Percentiles rank a stretch among this genome's conserved stretches.
Conservation (phyloP, 2,113 vertebrate genomes). For the Lethenteron reissneri region DNA sequence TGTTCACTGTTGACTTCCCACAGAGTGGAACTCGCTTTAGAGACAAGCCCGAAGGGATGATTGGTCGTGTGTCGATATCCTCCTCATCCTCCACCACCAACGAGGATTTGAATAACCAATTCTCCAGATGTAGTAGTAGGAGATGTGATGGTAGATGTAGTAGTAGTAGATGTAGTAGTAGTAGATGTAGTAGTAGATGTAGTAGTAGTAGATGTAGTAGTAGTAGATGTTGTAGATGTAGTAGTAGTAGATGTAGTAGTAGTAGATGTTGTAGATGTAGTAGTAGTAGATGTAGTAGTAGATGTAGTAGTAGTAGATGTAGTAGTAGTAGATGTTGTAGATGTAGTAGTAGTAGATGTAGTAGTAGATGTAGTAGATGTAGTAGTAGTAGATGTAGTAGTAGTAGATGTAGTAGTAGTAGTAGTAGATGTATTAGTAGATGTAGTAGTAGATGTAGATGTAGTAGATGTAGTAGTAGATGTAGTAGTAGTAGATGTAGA, state of each 20-base stretch:
- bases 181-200: background rate
- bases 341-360: background rate
- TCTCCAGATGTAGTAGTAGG: background rate
- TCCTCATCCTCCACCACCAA: too few species aligned
- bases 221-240: background rate
- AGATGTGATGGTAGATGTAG: background rate
- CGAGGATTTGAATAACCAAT: too few species aligned
- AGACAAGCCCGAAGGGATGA: too few species aligned
- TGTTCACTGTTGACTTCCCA: too few species aligned
- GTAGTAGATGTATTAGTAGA: background rate
- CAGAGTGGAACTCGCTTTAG: too few species aligned
- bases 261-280: background rate
- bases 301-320: background rate
- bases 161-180: background rate
- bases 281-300: slow-evolving; percentile 4
- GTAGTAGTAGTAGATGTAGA: background rate
- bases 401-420: slow-evolving; percentile 4
- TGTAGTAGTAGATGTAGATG: background rate
- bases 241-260: slow-evolving; percentile 4
- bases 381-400: background rate
- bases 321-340: background rate
- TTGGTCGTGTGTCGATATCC: too few species aligned
- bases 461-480: background rate
- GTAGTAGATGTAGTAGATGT: background rate
- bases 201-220: slow-evolving; percentile 2